Evolutionary conservation across 2,888 invertebrate genomes (phyloP).

Genomic region (Hoplodrina blanda): DNA sequence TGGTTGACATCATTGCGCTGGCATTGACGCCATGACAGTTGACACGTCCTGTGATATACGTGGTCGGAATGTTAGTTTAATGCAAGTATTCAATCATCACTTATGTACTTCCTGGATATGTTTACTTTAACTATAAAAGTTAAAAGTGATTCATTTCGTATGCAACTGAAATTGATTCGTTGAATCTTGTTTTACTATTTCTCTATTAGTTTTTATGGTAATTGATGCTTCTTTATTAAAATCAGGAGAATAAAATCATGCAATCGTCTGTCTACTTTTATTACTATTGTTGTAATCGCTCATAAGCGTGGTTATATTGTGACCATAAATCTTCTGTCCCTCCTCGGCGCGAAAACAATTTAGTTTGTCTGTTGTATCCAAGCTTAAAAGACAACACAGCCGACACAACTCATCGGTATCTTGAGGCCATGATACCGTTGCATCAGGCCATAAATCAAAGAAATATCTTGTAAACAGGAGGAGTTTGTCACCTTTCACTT

Average conservation of each 20-base stretch:
- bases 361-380: constrained; percentile 29
- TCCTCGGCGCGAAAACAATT: constrained; percentile 47
- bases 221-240: constrained; percentile 1
- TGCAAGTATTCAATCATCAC: constrained; percentile 61
- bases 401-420: constrained; percentile 49
- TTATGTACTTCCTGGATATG: constrained; percentile 70
- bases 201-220: constrained; percentile 14
- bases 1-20: constrained; percentile 79
- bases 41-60: constrained; percentile 84
- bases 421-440: constrained; percentile 14
- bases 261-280: constrained; percentile 18
- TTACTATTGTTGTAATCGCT: constrained; percentile 28
- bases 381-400: constrained; percentile 30
- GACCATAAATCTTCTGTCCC: constrained; percentile 47
- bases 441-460: constrained; percentile 46
- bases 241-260: constrained; percentile 12
- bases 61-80: constrained; percentile 74
- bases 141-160: constrained; percentile 30
- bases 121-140: constrained; percentile 48
- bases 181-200: constrained; percentile 11
- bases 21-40: constrained; percentile 76
- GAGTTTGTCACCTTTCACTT: constrained; percentile 50
- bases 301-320: constrained; percentile 39
- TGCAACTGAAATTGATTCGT: constrained; percentile 30
- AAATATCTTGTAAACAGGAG: constrained; percentile 50